These are phyloP conservation scores for Eilema caniola DNA, from an alignment of 2,888 invertebrate genomes.

Conservation along the genomic window DNA sequence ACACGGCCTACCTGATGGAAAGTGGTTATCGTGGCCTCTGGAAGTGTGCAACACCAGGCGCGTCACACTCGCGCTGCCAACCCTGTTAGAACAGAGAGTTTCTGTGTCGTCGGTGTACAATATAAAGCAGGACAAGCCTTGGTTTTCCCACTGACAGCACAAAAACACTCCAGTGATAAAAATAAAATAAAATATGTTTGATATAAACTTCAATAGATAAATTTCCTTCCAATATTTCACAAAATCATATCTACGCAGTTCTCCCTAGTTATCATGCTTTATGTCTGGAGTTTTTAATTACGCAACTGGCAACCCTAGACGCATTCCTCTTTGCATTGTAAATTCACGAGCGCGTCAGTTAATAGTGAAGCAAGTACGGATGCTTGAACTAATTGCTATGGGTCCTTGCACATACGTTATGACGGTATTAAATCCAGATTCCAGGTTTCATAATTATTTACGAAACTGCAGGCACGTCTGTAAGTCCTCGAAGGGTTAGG, in stretches of 20 bases:
- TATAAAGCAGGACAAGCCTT: too few species aligned
- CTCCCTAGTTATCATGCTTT: neutral
- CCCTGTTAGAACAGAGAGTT: too few species aligned
- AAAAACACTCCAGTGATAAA: too few species aligned
- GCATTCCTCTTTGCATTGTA: conserved; percentile 7
- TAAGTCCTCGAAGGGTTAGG: too few species aligned
- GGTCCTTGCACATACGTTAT: neutral
- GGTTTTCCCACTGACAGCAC: too few species aligned
- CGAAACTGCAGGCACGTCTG: neutral
- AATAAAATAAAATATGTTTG: too few species aligned
- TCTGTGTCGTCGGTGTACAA: too few species aligned
- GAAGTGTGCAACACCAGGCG: too few species aligned
- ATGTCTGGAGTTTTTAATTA: neutral
- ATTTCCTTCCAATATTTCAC: neutral
- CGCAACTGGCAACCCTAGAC: neutral
- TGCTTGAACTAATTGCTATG: conserved; percentile 12
- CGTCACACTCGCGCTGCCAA: too few species aligned
- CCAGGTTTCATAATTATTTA: neutral
- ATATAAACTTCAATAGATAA: neutral
- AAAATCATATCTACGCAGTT: neutral
- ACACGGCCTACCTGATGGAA: too few species aligned
- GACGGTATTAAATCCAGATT: neutral
- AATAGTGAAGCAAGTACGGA: neutral
- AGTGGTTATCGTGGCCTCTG: too few species aligned
- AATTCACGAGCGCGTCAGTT: conserved; percentile 8